Evolutionary conservation across 2,888 invertebrate genomes (phyloP).

Genomic region (Caenorhabditis uteleia): DNA sequence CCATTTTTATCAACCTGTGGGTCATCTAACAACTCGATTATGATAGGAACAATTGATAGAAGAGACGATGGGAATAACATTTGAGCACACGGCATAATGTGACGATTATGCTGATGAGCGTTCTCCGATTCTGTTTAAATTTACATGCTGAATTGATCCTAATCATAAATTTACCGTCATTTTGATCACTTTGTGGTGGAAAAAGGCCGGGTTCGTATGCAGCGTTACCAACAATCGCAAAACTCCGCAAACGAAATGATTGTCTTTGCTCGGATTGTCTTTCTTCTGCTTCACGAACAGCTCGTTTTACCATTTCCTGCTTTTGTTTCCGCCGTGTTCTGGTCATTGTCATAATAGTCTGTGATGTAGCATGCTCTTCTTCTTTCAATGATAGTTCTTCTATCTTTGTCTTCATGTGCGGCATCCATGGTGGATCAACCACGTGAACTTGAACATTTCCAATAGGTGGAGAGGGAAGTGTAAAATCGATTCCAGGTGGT

Average conservation of each 20-base stretch:
- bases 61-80: conserved; percentile 94
- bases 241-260: conserved; percentile 80
- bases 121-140: conserved; percentile 52
- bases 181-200: conserved; percentile 73
- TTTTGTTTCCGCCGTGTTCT: conserved; percentile 98
- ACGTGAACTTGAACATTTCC: conserved; percentile 78
- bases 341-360: conserved; percentile 85
- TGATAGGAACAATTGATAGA: conserved; percentile 92
- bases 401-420: conserved; percentile 95
- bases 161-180: conserved; percentile 35
- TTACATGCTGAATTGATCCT: neutral
- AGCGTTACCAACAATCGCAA: conserved; percentile 91
- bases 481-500: conserved; percentile 98
- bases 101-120: conserved; percentile 69
- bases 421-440: conserved; percentile 95
- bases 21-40: conserved; percentile 91
- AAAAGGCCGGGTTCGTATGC: conserved; percentile 92
- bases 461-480: conserved; percentile 96
- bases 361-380: conserved; percentile 77
- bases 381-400: conserved; percentile 98
- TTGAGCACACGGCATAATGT: conserved; percentile 85
- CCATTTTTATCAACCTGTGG: conserved; percentile 92
- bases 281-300: conserved; percentile 92
- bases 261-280: conserved; percentile 73
- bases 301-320: conserved; percentile 93